Evolutionary conservation across 2,888 invertebrate genomes (phyloP).

Genomic region (Stramonita haemastoma): DNA sequence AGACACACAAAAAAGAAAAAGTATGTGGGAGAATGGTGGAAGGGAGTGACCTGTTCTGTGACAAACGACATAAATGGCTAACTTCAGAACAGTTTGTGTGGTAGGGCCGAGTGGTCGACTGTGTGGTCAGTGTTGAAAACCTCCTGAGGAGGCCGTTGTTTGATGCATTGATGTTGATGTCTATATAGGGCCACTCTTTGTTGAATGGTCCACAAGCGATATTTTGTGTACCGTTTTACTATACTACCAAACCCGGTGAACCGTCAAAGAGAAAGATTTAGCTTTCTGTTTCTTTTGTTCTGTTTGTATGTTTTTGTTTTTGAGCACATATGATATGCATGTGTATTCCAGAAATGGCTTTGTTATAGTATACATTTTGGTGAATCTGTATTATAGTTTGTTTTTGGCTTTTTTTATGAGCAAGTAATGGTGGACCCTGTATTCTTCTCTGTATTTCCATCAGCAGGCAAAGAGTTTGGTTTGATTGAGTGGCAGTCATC

Average conservation of each 20-base stretch:
- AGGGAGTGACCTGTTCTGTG: background rate
- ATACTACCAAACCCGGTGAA: slow-evolving; percentile 22
- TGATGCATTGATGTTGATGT: background rate
- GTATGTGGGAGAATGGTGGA: background rate
- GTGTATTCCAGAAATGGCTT: slow-evolving; percentile 14
- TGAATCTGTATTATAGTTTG: background rate
- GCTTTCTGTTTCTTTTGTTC: background rate
- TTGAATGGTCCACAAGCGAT: slow-evolving; percentile 6
- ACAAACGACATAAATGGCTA: background rate
- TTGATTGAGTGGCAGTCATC: background rate
- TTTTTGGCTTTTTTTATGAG: background rate
- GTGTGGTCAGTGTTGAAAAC: background rate
- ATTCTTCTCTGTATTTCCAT: slow-evolving; percentile 2
- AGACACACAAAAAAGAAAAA: background rate
- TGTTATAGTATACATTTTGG: background rate
- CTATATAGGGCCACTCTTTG: slow-evolving; percentile 14
- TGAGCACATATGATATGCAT: background rate
- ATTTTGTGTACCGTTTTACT: background rate
- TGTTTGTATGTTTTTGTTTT: background rate
- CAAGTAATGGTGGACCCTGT: background rate
- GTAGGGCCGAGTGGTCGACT: background rate
- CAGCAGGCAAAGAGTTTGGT: background rate
- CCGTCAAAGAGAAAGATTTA: slow-evolving; percentile 23
- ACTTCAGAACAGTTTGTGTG: background rate
- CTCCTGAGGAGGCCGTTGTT: background rate